These are phyloP conservation scores for Lepus europaeus DNA, from an alignment of 2,113 vertebrate species.

Conservation along the genomic window DNA sequence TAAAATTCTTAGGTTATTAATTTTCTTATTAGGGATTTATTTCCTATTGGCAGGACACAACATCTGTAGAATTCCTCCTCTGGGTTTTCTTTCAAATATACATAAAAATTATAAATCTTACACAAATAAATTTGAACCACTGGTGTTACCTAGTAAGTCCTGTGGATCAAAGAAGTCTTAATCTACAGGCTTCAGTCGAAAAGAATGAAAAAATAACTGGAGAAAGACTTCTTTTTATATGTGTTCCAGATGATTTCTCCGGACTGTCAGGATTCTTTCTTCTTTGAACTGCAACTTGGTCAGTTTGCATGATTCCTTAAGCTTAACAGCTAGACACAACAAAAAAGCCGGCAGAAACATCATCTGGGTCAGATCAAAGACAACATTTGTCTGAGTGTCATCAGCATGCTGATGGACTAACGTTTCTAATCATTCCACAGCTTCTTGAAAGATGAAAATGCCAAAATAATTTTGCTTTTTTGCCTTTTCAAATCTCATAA, in stretches of 20 bases:
- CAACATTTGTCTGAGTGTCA: slow-evolving; percentile 56
- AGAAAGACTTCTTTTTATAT: not conserved
- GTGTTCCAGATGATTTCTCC: slow-evolving; percentile 59
- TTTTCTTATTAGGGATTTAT: not conserved
- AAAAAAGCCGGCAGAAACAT: slow-evolving; percentile 77
- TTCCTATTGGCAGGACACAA: not conserved
- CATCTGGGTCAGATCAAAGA: slow-evolving; percentile 76
- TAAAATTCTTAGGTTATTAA: not conserved
- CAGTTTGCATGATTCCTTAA: slow-evolving; percentile 80
- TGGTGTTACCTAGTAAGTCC: slow-evolving; percentile 22
- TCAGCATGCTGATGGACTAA: slow-evolving; percentile 36
- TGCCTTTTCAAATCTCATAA: not conserved
- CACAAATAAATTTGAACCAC: slow-evolving; percentile 9
- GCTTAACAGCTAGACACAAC: slow-evolving; percentile 75
- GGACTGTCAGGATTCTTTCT: slow-evolving; percentile 70
- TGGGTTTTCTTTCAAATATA: slow-evolving; percentile 29
- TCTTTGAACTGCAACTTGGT: slow-evolving; percentile 76
- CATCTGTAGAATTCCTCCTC: not conserved
- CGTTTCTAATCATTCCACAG: not conserved
- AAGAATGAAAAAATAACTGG: not conserved
- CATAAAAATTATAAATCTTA: slow-evolving; percentile 26
- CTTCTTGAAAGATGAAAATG: not conserved
- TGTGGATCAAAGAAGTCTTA: not conserved
- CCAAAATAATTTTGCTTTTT: not conserved
- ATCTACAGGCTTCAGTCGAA: not conserved